These are phyloP conservation scores for Scarus forsteni DNA, from an alignment of 2,797 vertebrate species.

Conservation along the genomic window DNA sequence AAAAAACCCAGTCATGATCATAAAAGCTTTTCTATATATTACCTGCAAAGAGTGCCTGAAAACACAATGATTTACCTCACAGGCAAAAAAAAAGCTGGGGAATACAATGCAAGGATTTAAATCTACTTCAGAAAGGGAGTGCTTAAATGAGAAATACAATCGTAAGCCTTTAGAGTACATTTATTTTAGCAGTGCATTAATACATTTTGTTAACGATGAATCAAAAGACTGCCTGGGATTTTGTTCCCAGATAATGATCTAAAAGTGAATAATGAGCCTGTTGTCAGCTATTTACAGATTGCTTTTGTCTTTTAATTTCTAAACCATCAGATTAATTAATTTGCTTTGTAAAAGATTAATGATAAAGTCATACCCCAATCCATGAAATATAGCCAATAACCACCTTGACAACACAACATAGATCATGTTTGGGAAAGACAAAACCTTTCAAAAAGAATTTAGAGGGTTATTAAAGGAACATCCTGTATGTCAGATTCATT, in stretches of 20 bases:
- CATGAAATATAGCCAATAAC: too few relatives aligned
- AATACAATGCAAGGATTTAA: conserved; percentile 5
- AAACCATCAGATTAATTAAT: too few relatives aligned
- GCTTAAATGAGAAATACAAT: background rate
- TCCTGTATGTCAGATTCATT: too few relatives aligned
- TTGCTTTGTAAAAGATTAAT: too few relatives aligned
- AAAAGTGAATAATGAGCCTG: background rate
- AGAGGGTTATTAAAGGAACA: too few relatives aligned
- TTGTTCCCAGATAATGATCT: background rate
- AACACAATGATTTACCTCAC: conserved; percentile 3
- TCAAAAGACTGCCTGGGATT: conserved; percentile 1
- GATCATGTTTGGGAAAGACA: too few relatives aligned
- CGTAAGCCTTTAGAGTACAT: background rate
- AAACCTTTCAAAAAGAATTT: too few relatives aligned
- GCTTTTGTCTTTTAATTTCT: too few relatives aligned
- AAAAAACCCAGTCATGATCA: background rate
- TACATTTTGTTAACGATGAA: background rate
- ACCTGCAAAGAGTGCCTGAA: conserved; percentile 5
- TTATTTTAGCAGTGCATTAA: background rate
- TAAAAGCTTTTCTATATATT: conserved; percentile 15
- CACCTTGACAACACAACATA: too few relatives aligned
- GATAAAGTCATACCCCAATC: too few relatives aligned
- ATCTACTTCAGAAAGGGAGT: background rate
- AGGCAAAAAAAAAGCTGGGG: conserved; percentile 1
- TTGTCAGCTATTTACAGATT: background rate